These are phyloP conservation scores for Margaritifera margaritifera DNA, from an alignment of 2,888 invertebrate genomes.

Conservation along the genomic window DNA sequence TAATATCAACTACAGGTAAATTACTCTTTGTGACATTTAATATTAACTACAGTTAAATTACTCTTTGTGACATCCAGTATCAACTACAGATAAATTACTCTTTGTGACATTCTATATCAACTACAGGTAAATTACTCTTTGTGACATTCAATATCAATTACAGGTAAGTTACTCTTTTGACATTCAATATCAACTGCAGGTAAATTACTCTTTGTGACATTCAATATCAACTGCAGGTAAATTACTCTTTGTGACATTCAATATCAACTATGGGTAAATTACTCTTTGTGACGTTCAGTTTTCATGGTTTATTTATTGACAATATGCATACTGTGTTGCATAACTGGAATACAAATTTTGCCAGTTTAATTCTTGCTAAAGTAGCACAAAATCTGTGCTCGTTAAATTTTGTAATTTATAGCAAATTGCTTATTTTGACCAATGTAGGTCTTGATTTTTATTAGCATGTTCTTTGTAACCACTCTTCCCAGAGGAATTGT, in stretches of 20 bases:
- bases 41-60: conserved; percentile 86
- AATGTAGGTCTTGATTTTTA: no score
- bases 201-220: conserved; percentile 27
- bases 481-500: no score
- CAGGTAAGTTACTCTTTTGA: conserved; percentile 70
- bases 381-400: no score
- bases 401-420: no score
- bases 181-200: conserved; percentile 65
- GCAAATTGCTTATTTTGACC: no score
- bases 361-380: no score
- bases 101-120: conserved; percentile 83
- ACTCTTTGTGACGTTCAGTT: background rate
- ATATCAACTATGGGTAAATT: conserved; percentile 88
- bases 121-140: conserved; percentile 78
- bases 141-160: no score
- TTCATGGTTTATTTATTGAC: no score
- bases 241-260: conserved; percentile 70
- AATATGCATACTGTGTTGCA: no score
- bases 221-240: conserved; percentile 91
- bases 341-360: no score
- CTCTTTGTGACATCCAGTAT: conserved; percentile 79
- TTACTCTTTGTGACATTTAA: conserved; percentile 74
- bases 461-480: no score
- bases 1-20: conserved; percentile 91
- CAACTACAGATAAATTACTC: conserved; percentile 81